phyloP scores from a whole-genome alignment of 2,888 invertebrate genomes.

The Graphium colonna region DNA sequence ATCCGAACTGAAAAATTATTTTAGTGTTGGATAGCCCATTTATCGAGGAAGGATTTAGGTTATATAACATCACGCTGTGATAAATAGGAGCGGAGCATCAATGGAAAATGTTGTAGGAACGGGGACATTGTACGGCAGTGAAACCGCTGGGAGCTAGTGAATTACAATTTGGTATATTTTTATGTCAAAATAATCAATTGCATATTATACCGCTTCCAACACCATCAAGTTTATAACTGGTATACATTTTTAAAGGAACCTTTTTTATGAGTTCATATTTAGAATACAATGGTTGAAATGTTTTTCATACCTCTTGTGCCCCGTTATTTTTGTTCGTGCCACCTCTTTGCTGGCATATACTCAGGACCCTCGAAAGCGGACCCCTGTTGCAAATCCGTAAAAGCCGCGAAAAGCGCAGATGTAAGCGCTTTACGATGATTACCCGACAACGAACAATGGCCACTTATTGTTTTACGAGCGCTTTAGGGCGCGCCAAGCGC shows the following conservation, averaged over 20 bases:
- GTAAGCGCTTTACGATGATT: slow-evolving; percentile 61
- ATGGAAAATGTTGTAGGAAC: no score
- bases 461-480: slow-evolving; percentile 50
- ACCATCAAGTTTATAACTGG: no score
- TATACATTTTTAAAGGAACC: neutral
- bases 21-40: no score
- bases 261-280: slow-evolving; percentile 6
- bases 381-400: slow-evolving; percentile 31
- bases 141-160: no score
- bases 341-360: neutral
- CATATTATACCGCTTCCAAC: no score
- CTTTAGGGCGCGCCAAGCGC: slow-evolving; percentile 25
- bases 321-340: slow-evolving; percentile 2
- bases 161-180: no score
- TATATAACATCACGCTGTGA: no score
- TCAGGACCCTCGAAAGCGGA: neutral
- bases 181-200: no score
- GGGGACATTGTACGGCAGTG: no score
- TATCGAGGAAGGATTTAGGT: no score
- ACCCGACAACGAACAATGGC: slow-evolving; percentile 56
- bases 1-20: no score
- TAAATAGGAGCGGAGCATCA: no score
- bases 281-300: slow-evolving; percentile 1
- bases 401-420: slow-evolving; percentile 41
- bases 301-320: neutral